A percentile compares a stretch with the other conserved stretches of the same genome.
Conservation (phyloP, 1,140 invertebrate species). For the Mya arenaria region DNA sequence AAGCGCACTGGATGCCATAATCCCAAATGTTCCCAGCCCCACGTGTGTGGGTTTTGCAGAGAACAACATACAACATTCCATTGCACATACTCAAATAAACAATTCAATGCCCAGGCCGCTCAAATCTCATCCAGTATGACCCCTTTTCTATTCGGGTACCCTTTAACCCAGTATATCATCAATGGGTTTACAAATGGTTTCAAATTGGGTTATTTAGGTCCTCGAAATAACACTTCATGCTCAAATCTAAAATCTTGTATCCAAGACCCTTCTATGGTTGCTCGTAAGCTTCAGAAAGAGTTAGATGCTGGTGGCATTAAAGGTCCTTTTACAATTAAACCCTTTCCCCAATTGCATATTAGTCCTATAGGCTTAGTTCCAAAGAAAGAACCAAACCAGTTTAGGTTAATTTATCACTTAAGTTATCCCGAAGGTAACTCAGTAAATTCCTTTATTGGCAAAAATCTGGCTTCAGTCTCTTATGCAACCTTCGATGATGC, state of each 20-base stretch:
- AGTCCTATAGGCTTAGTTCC: slow-evolving; percentile 24
- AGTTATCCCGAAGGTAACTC: slow-evolving; percentile 8
- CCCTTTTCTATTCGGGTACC: slow-evolving; percentile 1
- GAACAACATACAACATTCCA: neutral
- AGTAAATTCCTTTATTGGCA: slow-evolving; percentile 14
- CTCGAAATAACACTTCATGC: neutral
- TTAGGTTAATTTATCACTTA: slow-evolving; percentile 6
- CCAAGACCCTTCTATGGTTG: neutral
- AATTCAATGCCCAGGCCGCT: neutral
- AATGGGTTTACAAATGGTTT: slow-evolving; percentile 46
- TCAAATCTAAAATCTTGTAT: slow-evolving; percentile 13
- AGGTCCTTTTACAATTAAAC: neutral
- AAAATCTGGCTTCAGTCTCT: neutral
- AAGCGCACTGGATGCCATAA: neutral
- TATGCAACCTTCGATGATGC: slow-evolving; percentile 18
- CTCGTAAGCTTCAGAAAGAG: neutral
- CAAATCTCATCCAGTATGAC: neutral
- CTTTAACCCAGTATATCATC: neutral
- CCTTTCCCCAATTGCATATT: neutral
- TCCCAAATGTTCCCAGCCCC: slow-evolving; percentile 3
- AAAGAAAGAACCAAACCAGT: slow-evolving; percentile 4
- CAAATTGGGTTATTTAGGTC: slow-evolving; percentile 9
- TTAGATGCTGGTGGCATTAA: neutral
- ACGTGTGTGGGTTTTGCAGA: slow-evolving; percentile 29
- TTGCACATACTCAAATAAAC: neutral